phyloP scores from a whole-genome alignment of 92 coral and sea anemone genomes.

The Chrysogorgia sp. region DNA sequence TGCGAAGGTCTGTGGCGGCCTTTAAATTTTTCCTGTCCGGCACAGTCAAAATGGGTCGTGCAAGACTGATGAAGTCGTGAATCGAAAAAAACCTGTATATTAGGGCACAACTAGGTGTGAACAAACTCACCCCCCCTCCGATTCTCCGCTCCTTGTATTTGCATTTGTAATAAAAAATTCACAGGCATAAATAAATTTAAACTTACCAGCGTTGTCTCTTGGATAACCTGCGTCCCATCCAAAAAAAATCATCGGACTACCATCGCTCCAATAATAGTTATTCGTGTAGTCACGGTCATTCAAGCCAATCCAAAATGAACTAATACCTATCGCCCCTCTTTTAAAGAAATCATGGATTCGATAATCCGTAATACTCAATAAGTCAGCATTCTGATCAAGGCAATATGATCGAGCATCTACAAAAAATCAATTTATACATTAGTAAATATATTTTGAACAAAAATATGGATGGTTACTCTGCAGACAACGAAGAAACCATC shows the following conservation, averaged over 20 bases:
- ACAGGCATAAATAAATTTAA: neutral
- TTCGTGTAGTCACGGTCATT: slow-evolving; percentile 73
- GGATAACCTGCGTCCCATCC: slow-evolving; percentile 81
- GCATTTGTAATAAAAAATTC: no score
- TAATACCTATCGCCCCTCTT: slow-evolving; percentile 48
- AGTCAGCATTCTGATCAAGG: slow-evolving; percentile 78
- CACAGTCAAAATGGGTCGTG: no score
- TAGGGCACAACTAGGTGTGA: no score
- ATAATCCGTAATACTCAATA: slow-evolving; percentile 70
- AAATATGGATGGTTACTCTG: no score
- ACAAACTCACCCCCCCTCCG: no score
- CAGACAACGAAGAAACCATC: no score
- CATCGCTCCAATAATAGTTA: slow-evolving; percentile 85
- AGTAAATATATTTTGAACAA: no score
- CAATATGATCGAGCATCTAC: slow-evolving; percentile 94
- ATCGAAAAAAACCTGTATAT: no score
- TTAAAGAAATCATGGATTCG: neutral
- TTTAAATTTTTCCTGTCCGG: no score
- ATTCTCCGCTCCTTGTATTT: neutral
- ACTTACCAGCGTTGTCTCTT: slow-evolving; percentile 59
- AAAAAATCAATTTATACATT: neutral
- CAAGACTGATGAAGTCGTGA: no score
- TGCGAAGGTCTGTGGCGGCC: no score
- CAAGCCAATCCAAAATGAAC: slow-evolving; percentile 86
- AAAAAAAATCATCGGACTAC: slow-evolving; percentile 71